A percentile compares a stretch with the other conserved stretches of the same genome.
Evolutionary conservation across 2,797 vertebrate species (phyloP).

Genomic region (Cossypha polioptera): DNA sequence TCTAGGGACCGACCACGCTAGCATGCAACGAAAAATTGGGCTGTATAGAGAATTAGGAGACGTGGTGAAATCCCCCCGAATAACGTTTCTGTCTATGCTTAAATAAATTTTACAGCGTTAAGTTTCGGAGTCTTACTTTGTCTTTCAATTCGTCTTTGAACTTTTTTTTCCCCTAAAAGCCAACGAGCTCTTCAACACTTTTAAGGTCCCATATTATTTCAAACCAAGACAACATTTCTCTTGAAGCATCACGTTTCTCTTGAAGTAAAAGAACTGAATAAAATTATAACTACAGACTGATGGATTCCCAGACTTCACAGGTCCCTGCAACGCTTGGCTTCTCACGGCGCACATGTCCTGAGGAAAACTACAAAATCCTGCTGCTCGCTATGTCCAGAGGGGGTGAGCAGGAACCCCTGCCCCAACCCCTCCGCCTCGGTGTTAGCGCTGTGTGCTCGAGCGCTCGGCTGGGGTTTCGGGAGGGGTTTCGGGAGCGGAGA

Average conservation of each 20-base stretch:
- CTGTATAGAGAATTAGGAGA: background rate
- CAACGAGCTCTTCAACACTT: background rate
- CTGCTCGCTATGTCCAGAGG: background rate
- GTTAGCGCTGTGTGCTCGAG: accelerated
- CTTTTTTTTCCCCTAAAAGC: background rate
- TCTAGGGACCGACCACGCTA: background rate
- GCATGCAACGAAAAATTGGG: background rate
- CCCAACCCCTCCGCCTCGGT: background rate
- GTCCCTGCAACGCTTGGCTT: background rate
- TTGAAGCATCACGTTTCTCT: background rate
- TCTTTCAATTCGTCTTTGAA: background rate
- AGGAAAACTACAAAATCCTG: background rate
- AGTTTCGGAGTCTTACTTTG: background rate
- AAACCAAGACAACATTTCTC: background rate
- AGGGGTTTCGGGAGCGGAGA: background rate
- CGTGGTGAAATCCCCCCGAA: background rate
- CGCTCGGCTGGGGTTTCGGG: background rate
- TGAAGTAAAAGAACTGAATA: background rate
- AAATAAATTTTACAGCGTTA: background rate
- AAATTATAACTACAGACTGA: background rate
- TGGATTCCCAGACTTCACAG: background rate
- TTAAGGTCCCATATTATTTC: background rate
- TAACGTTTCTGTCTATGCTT: background rate
- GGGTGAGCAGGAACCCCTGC: accelerated
- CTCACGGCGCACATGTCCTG: accelerated